These are phyloP conservation scores for Adineta ricciae DNA, from an alignment of 2,888 invertebrate species.

Conservation along the genomic window DNA sequence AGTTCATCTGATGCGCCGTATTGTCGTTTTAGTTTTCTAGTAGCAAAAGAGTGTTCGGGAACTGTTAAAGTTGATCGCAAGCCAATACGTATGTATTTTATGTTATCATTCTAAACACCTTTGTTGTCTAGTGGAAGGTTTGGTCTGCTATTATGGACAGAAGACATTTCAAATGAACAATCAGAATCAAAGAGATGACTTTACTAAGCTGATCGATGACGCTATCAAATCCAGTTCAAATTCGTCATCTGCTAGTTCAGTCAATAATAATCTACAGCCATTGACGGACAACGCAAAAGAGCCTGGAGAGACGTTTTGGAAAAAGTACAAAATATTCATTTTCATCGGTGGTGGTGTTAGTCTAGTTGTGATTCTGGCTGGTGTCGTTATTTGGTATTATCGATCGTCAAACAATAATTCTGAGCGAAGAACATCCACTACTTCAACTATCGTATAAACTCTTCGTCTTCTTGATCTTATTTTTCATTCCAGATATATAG, in stretches of 20 bases:
- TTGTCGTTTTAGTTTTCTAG: neutral
- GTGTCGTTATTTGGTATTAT: neutral
- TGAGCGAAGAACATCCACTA: neutral
- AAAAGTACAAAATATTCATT: neutral
- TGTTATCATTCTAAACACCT: neutral
- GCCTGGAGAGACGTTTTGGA: neutral
- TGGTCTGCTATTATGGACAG: neutral
- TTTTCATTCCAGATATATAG: too few species aligned
- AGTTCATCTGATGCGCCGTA: neutral
- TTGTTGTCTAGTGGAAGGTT: neutral
- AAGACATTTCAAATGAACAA: neutral
- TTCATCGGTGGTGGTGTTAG: neutral
- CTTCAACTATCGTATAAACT: neutral
- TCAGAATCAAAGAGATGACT: neutral
- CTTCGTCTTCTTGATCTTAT: too few species aligned
- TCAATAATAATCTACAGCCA: neutral
- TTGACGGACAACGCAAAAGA: neutral
- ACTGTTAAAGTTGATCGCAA: neutral
- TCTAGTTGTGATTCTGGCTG: neutral
- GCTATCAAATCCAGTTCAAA: neutral
- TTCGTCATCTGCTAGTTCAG: neutral
- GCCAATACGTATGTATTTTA: neutral
- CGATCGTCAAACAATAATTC: neutral
- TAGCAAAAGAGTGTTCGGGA: neutral
- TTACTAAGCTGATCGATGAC: neutral